Conservation (phyloP, 1,140 invertebrate species). For the Hyles vespertilio region DNA sequence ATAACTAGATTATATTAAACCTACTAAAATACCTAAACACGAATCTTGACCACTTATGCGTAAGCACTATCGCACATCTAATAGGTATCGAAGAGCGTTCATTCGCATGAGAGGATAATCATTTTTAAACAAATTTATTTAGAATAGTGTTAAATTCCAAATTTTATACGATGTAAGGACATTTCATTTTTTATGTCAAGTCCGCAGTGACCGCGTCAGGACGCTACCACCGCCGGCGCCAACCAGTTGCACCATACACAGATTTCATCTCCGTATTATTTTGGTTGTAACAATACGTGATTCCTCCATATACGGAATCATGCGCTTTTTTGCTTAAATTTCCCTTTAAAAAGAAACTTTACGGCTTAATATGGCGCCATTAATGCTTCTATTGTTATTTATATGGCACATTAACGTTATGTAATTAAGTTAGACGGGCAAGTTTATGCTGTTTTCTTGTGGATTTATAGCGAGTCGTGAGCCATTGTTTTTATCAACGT, state of each 20-base stretch:
- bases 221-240: constrained; percentile 24
- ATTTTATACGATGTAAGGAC: background rate
- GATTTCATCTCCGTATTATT: constrained; percentile 39
- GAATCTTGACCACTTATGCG: no score
- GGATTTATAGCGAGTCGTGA: background rate
- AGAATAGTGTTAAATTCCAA: no score
- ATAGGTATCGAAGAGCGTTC: no score
- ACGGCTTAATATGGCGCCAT: constrained; percentile 22
- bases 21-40: no score
- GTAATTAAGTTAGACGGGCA: background rate
- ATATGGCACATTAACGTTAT: constrained; percentile 3
- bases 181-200: constrained; percentile 4
- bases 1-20: no score
- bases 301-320: constrained; percentile 24
- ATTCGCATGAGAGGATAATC: no score
- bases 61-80: no score
- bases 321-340: constrained; percentile 9
- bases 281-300: constrained; percentile 37
- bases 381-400: constrained; percentile 26
- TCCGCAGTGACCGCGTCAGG: constrained; percentile 7
- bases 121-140: no score
- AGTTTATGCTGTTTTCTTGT: constrained; percentile 1
- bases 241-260: constrained; percentile 30
- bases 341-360: constrained; percentile 15
- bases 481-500: no score